Base-by-base conservation (phyloP, 1,140 invertebrate genomes). In the Macrosteles quadrilineatus region DNA sequence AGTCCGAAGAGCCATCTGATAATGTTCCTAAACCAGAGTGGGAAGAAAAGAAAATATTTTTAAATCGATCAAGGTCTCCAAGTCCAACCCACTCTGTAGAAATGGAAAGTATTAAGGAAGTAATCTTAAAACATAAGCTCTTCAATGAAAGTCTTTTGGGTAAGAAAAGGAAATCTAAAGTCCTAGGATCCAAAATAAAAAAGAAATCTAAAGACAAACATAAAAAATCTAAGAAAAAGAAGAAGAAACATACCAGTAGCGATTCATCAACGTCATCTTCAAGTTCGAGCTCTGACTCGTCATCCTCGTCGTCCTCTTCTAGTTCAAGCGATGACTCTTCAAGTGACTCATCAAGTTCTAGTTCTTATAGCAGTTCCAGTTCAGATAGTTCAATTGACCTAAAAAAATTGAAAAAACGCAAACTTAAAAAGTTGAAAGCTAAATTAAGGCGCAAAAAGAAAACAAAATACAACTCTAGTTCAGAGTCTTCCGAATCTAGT, bases 341-440 rank as follows among this genome's bases (percentile, higher is more conserved):
- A 23, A 50, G 29, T 65, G 31, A n/a, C 25, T 29, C 55, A 12
- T 43, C 32, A 12, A 67, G 65, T 50, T 67, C 65, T 29, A 70
- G 68, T 50, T 63, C 55, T 50, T 19, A 29, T 19, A 70, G 57
- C 30, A 59, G 50, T 40, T 69, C 68, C 12, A 70, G 57, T 30
- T 70, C 68, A 47, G 70, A 68, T n/a, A 71, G 66, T 30, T 71
- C 70, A 21, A 43, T 63, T n/a, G 70, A 68, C 64, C 19, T 31
- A 2, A 71, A 63, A 64, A 71, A 68, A 47, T 31, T 23, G n/a
- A 64, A 71, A 59, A 71, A 68, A 68, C 67, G 62, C 25, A 71
- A 71, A 64, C 43, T 29, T 21, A 29, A 47, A 31, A 68, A 53
- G 25, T 31, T 40, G 30, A 71, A 71, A 55, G 55, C 47, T 3